Conservation (phyloP, 2,797 vertebrate genomes). For the Oreortyx pictus region DNA sequence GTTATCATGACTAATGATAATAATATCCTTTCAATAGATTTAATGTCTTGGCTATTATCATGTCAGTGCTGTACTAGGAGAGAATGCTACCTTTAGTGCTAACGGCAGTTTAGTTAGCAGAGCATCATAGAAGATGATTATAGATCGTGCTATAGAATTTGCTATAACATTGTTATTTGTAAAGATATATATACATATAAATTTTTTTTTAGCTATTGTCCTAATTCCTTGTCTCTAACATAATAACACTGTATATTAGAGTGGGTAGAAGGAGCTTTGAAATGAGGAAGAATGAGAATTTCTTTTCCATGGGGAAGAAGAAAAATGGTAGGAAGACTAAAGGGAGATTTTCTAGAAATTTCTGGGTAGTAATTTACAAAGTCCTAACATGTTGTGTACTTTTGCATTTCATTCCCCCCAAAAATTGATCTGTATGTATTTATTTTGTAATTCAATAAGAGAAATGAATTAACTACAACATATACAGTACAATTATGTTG, state of each 20-base stretch:
- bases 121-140: neutral
- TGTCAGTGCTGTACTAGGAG: conserved; percentile 33
- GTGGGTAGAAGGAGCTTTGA: neutral
- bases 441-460: neutral
- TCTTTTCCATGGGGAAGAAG: neutral
- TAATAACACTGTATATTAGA: neutral
- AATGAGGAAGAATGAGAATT: neutral
- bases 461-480: neutral
- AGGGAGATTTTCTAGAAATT: neutral
- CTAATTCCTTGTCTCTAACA: neutral
- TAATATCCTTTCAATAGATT: conserved; percentile 59
- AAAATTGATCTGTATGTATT: neutral
- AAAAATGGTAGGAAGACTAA: neutral
- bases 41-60: conserved; percentile 66
- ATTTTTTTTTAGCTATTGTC: neutral
- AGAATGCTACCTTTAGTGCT: conserved; percentile 13
- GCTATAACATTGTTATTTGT: neutral
- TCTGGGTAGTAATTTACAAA: neutral
- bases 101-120: neutral
- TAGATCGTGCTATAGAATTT: neutral
- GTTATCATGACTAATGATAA: conserved; percentile 45
- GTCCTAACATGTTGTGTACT: neutral
- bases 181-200: neutral
- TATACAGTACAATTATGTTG: rapidly evolving
- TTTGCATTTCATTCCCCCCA: neutral